These are phyloP conservation scores for Phylloscopus trochilus DNA, from an alignment of 2,113 vertebrate species.

Conservation along the genomic window DNA sequence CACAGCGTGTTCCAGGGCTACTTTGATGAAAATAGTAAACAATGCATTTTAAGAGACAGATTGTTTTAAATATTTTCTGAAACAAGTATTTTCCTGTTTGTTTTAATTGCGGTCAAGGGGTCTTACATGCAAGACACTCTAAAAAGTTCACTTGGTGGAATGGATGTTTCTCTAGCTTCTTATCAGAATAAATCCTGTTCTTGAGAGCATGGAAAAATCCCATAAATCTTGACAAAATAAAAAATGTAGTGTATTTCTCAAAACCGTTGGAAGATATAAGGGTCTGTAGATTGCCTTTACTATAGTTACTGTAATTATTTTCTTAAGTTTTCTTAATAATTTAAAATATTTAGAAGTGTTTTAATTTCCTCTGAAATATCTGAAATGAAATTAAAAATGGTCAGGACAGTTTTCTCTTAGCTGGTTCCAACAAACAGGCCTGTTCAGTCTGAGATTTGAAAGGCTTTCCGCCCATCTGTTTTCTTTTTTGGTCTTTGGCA, in stretches of 20 bases:
- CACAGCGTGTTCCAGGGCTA: background rate
- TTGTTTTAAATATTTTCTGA: background rate
- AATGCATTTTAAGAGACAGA: background rate
- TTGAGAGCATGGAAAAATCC: background rate
- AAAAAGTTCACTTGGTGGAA: background rate
- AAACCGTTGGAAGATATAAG: background rate
- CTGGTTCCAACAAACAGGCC: slow-evolving; percentile 1
- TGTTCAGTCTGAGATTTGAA: slow-evolving; percentile 35
- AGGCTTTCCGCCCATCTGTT: slow-evolving; percentile 7
- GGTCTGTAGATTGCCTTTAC: background rate
- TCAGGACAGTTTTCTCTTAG: background rate
- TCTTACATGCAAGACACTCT: background rate
- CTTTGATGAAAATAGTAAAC: background rate
- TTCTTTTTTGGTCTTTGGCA: slow-evolving; percentile 9
- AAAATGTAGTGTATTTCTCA: background rate
- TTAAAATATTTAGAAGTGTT: background rate
- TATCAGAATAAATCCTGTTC: background rate
- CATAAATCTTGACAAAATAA: background rate
- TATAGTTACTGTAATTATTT: background rate
- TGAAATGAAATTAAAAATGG: background rate
- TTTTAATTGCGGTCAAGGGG: background rate
- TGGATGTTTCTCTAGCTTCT: background rate
- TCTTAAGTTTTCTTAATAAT: background rate
- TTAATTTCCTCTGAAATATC: background rate
- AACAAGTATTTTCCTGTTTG: background rate